Percentiles rank a stretch among this genome's conserved stretches.
Evolutionary conservation across 1,140 invertebrate species (phyloP).

Genomic region (Hycleus phaleratus): DNA sequence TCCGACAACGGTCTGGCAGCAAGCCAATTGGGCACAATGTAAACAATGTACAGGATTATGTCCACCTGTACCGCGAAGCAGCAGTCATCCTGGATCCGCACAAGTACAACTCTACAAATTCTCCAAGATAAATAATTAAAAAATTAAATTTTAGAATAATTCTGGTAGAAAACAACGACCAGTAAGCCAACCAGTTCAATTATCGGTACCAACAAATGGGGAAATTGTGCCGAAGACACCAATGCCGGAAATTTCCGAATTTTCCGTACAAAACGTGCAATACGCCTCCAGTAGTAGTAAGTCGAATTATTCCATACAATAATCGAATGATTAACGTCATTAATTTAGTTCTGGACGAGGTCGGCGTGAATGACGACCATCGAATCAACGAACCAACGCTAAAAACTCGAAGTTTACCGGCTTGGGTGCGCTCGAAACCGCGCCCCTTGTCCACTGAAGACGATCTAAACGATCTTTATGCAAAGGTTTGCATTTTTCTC

Average conservation of each 20-base stretch:
- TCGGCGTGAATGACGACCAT: slow-evolving; percentile 35
- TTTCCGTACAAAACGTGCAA: slow-evolving; percentile 43
- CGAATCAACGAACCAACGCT: slow-evolving; percentile 45
- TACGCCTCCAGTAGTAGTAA: slow-evolving; percentile 59
- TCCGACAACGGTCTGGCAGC: slow-evolving; percentile 15
- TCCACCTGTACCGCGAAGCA: slow-evolving; percentile 37
- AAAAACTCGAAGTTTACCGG: slow-evolving; percentile 59
- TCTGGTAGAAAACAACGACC: slow-evolving; percentile 34
- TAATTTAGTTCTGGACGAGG: slow-evolving; percentile 52
- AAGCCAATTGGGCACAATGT: slow-evolving; percentile 33
- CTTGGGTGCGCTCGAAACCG: slow-evolving; percentile 55
- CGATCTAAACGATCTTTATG: slow-evolving; percentile 60
- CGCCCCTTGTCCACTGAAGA: slow-evolving; percentile 59
- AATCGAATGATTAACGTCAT: background rate
- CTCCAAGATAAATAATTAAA: background rate
- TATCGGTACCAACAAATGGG: slow-evolving; percentile 25
- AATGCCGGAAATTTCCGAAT: slow-evolving; percentile 48
- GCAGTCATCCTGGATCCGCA: slow-evolving; percentile 34
- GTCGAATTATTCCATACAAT: slow-evolving; percentile 22
- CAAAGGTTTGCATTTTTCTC: slow-evolving; percentile 47
- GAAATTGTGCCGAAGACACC: slow-evolving; percentile 31
- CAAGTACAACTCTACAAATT: slow-evolving; percentile 13
- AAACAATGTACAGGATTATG: slow-evolving; percentile 38
- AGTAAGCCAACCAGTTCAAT: slow-evolving; percentile 39
- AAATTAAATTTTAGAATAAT: background rate